Conservation (phyloP, 2,888 invertebrate genomes). For the Galeruca laticollis region DNA sequence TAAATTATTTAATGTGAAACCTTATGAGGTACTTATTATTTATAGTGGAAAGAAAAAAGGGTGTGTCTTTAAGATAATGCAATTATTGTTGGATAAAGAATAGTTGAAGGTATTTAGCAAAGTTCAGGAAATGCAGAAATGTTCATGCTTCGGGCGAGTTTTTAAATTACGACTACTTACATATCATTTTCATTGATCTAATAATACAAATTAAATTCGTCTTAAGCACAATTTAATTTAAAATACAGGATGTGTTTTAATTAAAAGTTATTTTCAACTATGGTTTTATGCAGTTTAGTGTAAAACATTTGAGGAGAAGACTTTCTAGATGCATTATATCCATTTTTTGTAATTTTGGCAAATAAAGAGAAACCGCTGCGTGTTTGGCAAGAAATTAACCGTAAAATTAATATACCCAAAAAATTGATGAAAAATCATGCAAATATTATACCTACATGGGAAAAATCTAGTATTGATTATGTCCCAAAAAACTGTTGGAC, state of each 20-base stretch:
- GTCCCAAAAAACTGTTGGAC: no score
- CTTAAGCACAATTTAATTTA: not conserved
- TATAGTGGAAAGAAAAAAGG: conserved; percentile 21
- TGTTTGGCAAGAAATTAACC: no score
- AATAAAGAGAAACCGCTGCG: no score
- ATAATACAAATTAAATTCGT: conserved; percentile 12
- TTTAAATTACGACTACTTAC: conserved; percentile 15
- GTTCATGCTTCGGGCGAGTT: conserved; percentile 14
- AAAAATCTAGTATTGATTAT: no score
- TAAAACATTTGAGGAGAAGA: not conserved
- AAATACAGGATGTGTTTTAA: conserved; percentile 2
- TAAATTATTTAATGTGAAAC: conserved; percentile 13
- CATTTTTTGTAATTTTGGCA: no score
- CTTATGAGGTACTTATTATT: conserved; percentile 25
- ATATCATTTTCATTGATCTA: conserved; percentile 9
- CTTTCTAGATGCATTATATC: no score
- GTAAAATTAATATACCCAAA: no score
- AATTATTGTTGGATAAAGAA: conserved; percentile 30
- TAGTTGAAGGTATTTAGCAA: conserved; percentile 25
- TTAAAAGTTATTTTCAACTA: not conserved
- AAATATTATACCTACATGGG: no score
- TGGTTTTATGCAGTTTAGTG: not conserved
- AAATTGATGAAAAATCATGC: no score
- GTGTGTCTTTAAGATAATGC: conserved; percentile 12
- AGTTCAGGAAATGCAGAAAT: conserved; percentile 28